Conservation (phyloP, 2,888 invertebrate genomes). For the Papilio elwesi region DNA sequence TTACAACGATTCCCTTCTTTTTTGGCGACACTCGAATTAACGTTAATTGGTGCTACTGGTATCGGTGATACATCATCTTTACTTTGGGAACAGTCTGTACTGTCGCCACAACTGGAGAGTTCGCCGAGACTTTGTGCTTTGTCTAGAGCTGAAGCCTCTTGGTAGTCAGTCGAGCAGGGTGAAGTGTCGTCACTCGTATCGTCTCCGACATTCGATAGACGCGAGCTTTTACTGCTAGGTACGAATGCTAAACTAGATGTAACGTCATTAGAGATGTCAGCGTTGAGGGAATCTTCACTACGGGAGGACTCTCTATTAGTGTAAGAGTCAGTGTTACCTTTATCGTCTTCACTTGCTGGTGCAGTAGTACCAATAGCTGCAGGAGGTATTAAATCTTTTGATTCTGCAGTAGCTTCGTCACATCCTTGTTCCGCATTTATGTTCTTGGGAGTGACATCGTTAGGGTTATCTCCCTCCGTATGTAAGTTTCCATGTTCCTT, state of each 20-base stretch:
- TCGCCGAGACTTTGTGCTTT: slow-evolving; percentile 74
- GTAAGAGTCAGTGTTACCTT: slow-evolving; percentile 53
- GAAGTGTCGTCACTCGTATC: slow-evolving; percentile 78
- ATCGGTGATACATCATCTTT: slow-evolving; percentile 71
- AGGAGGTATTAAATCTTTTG: slow-evolving; percentile 44
- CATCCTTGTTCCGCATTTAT: slow-evolving; percentile 22
- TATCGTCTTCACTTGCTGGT: slow-evolving; percentile 60
- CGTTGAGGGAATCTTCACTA: slow-evolving; percentile 76
- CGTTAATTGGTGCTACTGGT: slow-evolving; percentile 53
- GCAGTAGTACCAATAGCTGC: slow-evolving; percentile 51
- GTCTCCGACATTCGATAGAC: slow-evolving; percentile 62
- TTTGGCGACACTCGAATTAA: slow-evolving; percentile 48
- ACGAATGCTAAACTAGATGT: slow-evolving; percentile 80
- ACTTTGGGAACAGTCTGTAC: slow-evolving; percentile 77
- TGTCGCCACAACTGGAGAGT: slow-evolving; percentile 69
- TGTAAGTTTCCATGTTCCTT: slow-evolving; percentile 36
- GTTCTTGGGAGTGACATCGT: neutral
- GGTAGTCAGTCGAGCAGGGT: slow-evolving; percentile 79
- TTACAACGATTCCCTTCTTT: slow-evolving; percentile 43
- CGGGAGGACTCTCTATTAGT: slow-evolving; percentile 64
- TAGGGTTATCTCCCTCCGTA: neutral
- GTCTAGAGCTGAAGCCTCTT: slow-evolving; percentile 78
- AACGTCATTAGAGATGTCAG: slow-evolving; percentile 75
- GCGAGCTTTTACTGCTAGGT: slow-evolving; percentile 77
- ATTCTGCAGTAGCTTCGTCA: slow-evolving; percentile 36